phyloP scores from a whole-genome alignment of 2,888 invertebrate species.

The Tromatobia lineatoria region DNA sequence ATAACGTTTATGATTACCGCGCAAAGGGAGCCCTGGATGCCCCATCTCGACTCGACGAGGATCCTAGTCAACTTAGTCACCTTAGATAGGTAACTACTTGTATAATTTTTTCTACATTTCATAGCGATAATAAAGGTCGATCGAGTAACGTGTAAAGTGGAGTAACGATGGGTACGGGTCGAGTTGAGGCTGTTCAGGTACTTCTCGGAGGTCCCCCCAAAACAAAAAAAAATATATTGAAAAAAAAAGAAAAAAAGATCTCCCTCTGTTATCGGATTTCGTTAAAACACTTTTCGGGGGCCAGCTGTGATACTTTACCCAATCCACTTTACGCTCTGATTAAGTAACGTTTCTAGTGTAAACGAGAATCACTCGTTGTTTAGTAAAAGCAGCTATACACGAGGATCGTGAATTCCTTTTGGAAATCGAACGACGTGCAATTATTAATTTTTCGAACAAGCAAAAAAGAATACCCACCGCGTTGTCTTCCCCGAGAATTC shows the following conservation, averaged over 20 bases:
- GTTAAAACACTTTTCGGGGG: constrained; percentile 77
- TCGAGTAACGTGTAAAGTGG: constrained; percentile 54
- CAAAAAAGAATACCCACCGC: constrained; percentile 15
- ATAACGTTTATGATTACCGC: constrained; percentile 75
- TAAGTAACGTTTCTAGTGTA: constrained; percentile 70
- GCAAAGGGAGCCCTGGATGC: constrained; percentile 75
- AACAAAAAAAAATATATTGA: constrained; percentile 5
- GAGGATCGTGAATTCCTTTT: constrained; percentile 54
- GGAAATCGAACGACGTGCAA: constrained; percentile 58
- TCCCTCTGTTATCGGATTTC: constrained; percentile 57
- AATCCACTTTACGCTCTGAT: constrained; percentile 74
- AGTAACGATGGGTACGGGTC: constrained; percentile 64
- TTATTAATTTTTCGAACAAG: constrained; percentile 41
- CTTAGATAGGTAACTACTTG: constrained; percentile 77
- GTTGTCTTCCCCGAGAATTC: constrained; percentile 61
- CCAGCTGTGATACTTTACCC: constrained; percentile 84
- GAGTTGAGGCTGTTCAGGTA: constrained; percentile 73
- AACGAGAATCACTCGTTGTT: constrained; percentile 68
- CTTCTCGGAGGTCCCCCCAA: constrained; percentile 78
- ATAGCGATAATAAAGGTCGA: constrained; percentile 64
- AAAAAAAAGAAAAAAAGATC: constrained; percentile 31
- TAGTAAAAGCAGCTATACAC: constrained; percentile 32
- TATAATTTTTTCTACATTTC: constrained; percentile 83
- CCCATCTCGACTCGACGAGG: constrained; percentile 65
- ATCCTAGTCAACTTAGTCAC: constrained; percentile 69